phyloP scores from a whole-genome alignment of 2,888 invertebrate genomes.

The Mythimna impura region DNA sequence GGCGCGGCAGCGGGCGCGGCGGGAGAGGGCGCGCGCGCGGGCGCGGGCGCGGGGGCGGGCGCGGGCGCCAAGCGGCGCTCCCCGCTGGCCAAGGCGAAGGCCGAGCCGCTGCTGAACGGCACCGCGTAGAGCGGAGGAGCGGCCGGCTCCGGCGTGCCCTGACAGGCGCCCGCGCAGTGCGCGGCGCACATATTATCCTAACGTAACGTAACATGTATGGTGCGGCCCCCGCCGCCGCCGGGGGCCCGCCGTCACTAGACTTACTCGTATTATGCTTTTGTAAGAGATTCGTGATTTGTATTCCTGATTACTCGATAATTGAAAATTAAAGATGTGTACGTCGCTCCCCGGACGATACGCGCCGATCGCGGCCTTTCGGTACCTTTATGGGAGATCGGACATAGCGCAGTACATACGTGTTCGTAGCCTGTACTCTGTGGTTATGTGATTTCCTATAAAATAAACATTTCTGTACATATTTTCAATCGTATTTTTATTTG shows the following conservation, averaged over 20 bases:
- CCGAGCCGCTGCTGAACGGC: constrained; percentile 92
- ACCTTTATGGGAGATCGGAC: constrained; percentile 81
- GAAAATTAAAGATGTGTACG: constrained; percentile 87
- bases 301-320: constrained; percentile 88
- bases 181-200: constrained; percentile 66
- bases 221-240: constrained; percentile 56
- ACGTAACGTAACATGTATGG: constrained; percentile 71
- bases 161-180: constrained; percentile 34
- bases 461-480: constrained; percentile 90
- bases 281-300: constrained; percentile 90
- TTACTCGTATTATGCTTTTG: constrained; percentile 89
- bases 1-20: constrained; percentile 70
- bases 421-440: constrained; percentile 81
- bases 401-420: constrained; percentile 78
- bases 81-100: constrained; percentile 89
- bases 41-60: constrained; percentile 63
- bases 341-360: constrained; percentile 84
- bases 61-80: constrained; percentile 76
- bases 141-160: constrained; percentile 29
- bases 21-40: constrained; percentile 42
- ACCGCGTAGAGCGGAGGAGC: constrained; percentile 83
- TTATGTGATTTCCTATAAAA: constrained; percentile 87
- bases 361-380: constrained; percentile 80
- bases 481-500: constrained; percentile 87
- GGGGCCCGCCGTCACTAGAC: constrained; percentile 71